Evolutionary conservation across 2,113 vertebrate species (phyloP).

Genomic region (Triplophysa dalaica): DNA sequence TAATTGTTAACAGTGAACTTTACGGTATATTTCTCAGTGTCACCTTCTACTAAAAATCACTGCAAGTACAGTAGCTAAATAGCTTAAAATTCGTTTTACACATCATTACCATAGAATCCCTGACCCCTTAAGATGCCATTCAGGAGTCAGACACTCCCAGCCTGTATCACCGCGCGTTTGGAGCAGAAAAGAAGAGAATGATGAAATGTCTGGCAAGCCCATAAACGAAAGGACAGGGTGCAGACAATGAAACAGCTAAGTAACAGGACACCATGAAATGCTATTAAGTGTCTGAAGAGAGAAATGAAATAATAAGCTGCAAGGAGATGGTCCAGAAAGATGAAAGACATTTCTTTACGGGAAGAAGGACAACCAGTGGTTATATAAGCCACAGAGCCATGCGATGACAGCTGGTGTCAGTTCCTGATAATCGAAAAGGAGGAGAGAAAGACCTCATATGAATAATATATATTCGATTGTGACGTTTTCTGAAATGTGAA

Average conservation of each 20-base stretch:
- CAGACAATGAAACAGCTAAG: slow-evolving; percentile 1
- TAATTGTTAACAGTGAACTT: too few relatives aligned
- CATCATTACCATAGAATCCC: not conserved
- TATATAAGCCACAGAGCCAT: slow-evolving; percentile 28
- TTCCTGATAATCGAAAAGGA: not conserved
- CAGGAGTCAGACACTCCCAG: not conserved
- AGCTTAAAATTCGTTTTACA: not conserved
- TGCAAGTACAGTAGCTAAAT: not conserved
- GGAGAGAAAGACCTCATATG: not conserved
- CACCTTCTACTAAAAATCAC: not conserved
- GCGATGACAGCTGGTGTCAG: slow-evolving; percentile 21
- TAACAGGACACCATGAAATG: not conserved
- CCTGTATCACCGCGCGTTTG: not conserved
- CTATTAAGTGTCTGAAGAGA: not conserved
- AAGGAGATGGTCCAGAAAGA: not conserved
- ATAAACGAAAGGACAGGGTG: not conserved
- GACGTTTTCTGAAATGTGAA: too few relatives aligned
- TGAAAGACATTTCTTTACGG: not conserved
- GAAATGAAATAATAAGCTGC: not conserved
- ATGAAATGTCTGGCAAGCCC: slow-evolving; percentile 43
- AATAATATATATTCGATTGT: too few relatives aligned
- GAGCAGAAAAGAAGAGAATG: slow-evolving; percentile 23
- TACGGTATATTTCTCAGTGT: too few relatives aligned
- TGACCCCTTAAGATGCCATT: slow-evolving; percentile 11
- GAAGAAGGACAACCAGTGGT: not conserved